A percentile compares a stretch with the other conserved stretches of the same genome.
Evolutionary conservation across 2,797 vertebrate species (phyloP).

Genomic region (Jordanella pulchra): DNA sequence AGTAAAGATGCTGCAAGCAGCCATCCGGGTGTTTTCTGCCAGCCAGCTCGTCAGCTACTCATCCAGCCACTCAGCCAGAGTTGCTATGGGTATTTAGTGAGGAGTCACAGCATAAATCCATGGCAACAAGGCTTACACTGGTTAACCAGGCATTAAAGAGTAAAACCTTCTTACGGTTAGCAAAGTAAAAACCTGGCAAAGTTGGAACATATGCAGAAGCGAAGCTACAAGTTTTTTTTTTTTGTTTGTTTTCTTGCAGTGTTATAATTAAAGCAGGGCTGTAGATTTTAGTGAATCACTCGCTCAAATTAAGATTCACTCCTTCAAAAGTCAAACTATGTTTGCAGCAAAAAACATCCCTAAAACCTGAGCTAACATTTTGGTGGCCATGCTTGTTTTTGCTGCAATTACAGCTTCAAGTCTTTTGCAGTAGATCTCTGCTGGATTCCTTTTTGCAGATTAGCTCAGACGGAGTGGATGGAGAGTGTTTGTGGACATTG

Average conservation of each 20-base stretch:
- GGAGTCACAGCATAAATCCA: conserved; percentile 53
- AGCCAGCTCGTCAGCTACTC: conserved; percentile 54
- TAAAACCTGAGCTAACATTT: no score
- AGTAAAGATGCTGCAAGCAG: conserved; percentile 38
- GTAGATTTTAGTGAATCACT: no score
- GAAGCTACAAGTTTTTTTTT: conserved; percentile 16
- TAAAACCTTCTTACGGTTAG: conserved; percentile 13
- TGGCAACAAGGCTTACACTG: conserved; percentile 64
- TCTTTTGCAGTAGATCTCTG: neutral
- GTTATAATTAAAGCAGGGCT: conserved; percentile 21
- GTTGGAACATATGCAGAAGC: conserved; percentile 12
- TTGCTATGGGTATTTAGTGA: conserved; percentile 52
- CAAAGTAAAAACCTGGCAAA: conserved; percentile 3
- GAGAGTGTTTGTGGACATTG: neutral
- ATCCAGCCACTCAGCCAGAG: conserved; percentile 57
- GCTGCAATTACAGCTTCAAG: no score
- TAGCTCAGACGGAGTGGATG: no score
- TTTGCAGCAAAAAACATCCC: no score
- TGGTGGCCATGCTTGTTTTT: no score
- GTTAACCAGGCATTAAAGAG: conserved; percentile 37
- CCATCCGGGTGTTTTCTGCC: conserved; percentile 38
- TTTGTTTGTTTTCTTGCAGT: conserved; percentile 25
- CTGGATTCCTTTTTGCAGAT: neutral
- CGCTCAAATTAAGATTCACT: no score
- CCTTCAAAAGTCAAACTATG: neutral